These are phyloP conservation scores for Xylocopa sonorina DNA, from an alignment of 1,140 invertebrate species.

Conservation along the genomic window DNA sequence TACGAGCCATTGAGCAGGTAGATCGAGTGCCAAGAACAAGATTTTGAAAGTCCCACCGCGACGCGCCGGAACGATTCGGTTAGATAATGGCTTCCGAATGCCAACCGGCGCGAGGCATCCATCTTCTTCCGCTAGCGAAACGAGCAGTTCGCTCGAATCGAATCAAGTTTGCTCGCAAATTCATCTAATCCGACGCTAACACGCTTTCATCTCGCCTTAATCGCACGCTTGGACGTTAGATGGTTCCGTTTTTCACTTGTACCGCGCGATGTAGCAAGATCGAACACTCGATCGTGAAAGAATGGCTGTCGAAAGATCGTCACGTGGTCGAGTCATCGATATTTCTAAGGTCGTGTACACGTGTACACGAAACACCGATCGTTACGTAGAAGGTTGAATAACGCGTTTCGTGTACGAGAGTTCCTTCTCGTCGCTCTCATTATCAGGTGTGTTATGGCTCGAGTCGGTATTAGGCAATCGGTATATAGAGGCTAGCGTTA, in stretches of 20 bases:
- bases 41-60: slow-evolving; percentile 38
- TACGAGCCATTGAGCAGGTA: slow-evolving; percentile 29
- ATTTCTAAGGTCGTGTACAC: slow-evolving; percentile 26
- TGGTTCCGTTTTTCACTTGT: neutral
- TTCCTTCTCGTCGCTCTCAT: slow-evolving; percentile 17
- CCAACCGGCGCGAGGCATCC: neutral
- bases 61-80: slow-evolving; percentile 22
- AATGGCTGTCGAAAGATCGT: neutral
- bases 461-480: slow-evolving; percentile 70
- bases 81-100: slow-evolving; percentile 30
- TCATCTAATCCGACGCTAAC: neutral
- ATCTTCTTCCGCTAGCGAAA: slow-evolving; percentile 21
- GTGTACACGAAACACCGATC: neutral
- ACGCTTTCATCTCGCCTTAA: neutral
- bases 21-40: slow-evolving; percentile 26
- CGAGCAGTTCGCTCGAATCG: neutral
- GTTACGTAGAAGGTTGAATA: slow-evolving; percentile 44
- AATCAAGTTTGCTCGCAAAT: neutral
- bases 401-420: slow-evolving; percentile 40
- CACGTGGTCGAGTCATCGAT: slow-evolving; percentile 17
- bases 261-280: too few relatives aligned
- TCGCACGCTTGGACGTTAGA: too few relatives aligned
- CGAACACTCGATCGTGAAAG: neutral
- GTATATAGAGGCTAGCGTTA: slow-evolving; percentile 56
- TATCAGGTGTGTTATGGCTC: slow-evolving; percentile 19